Conservation (phyloP, 64 coral and sea anemone species). For the Astreopora myriophthalma region DNA sequence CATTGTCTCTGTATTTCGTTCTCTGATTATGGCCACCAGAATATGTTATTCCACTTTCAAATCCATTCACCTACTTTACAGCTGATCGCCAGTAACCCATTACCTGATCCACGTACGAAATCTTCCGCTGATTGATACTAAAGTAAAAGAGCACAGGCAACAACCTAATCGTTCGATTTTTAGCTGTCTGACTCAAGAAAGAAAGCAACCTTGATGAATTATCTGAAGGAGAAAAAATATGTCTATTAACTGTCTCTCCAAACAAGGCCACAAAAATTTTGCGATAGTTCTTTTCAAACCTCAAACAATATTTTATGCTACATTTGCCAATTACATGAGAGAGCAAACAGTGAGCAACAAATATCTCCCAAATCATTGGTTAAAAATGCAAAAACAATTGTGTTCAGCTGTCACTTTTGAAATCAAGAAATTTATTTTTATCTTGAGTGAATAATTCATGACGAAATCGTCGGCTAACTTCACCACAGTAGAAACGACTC, state of each 20-base stretch:
- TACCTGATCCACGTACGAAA: no score
- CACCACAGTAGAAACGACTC: not conserved
- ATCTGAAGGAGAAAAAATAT: no score
- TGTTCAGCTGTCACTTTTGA: not conserved
- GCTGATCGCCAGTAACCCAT: no score
- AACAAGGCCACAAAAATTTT: no score
- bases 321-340: not conserved
- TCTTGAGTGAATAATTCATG: conserved; percentile 13
- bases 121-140: no score
- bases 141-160: no score
- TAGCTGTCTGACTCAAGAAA: no score
- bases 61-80: not conserved
- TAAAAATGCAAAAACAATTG: not conserved
- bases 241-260: no score
- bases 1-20: not conserved
- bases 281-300: not conserved
- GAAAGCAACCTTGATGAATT: no score
- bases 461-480: not conserved
- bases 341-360: not conserved
- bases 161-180: no score
- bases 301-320: not conserved
- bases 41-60: not conserved
- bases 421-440: not conserved
- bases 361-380: not conserved
- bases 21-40: not conserved